Conservation (phyloP, 2,797 vertebrate species). For the Anisognathus igniventris region DNA sequence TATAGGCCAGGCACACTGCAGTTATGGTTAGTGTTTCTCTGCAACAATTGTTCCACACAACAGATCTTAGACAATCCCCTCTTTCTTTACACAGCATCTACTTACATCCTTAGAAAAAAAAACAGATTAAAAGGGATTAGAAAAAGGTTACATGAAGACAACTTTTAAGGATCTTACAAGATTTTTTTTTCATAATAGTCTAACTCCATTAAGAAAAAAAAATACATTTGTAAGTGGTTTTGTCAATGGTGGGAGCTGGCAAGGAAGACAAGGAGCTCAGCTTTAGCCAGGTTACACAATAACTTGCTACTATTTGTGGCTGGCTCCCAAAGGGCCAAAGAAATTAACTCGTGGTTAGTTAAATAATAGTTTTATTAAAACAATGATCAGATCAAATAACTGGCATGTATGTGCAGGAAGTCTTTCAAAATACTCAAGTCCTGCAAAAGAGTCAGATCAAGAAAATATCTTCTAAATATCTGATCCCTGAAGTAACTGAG, state of each 20-base stretch:
- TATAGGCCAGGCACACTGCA: background rate
- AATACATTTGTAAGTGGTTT: background rate
- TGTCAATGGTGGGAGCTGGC: slow-evolving; percentile 38
- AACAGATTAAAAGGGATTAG: background rate
- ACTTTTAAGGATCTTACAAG: background rate
- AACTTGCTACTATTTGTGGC: slow-evolving; percentile 65
- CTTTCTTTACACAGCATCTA: background rate
- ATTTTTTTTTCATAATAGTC: background rate
- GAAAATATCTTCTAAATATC: slow-evolving; percentile 26
- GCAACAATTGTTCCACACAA: background rate
- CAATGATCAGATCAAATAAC: slow-evolving; percentile 63
- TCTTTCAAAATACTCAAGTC: slow-evolving; percentile 51
- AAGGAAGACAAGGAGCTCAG: slow-evolving; percentile 26
- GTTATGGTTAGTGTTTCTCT: background rate
- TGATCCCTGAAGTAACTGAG: slow-evolving; percentile 44
- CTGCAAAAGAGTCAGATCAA: slow-evolving; percentile 47
- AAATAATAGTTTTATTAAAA: slow-evolving; percentile 65
- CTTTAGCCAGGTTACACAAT: slow-evolving; percentile 61
- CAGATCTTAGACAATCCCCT: background rate
- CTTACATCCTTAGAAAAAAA: background rate
- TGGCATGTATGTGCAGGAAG: slow-evolving; percentile 44
- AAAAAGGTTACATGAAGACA: background rate
- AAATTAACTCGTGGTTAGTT: slow-evolving; percentile 66
- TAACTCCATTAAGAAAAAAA: slow-evolving; percentile 11
- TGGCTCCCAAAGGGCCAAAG: slow-evolving; percentile 45